phyloP scores from a whole-genome alignment of 2,888 invertebrate species.

The Mythimna impura region DNA sequence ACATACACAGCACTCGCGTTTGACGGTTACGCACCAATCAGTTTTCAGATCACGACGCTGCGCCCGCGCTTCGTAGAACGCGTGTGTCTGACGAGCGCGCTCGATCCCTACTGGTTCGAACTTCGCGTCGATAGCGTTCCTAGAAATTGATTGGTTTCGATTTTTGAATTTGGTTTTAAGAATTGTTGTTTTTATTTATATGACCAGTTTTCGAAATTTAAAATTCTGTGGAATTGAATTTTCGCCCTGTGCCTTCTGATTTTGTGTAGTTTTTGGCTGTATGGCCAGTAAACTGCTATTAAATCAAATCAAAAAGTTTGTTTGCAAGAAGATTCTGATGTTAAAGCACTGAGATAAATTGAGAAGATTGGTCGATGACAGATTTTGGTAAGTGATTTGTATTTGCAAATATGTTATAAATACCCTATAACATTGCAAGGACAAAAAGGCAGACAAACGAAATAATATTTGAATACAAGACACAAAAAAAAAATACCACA shows the following conservation, averaged over 20 bases:
- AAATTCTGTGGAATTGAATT: neutral
- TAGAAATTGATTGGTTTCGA: conserved; percentile 59
- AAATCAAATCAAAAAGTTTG: no score
- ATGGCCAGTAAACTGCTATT: no score
- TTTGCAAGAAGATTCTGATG: no score
- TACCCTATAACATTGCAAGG: neutral
- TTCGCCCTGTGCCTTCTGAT: no score
- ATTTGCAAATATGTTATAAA: neutral
- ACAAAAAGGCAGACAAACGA: neutral
- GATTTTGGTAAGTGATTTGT: neutral
- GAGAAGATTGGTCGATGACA: neutral
- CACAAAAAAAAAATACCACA: neutral
- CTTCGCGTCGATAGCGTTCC: conserved; percentile 58
- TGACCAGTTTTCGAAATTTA: neutral
- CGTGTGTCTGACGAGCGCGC: conserved; percentile 81
- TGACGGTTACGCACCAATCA: conserved; percentile 69
- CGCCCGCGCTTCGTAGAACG: conserved; percentile 80
- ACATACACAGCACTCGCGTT: conserved; percentile 67
- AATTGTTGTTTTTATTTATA: no score
- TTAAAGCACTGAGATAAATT: no score
- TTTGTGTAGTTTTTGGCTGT: no score
- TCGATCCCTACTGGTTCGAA: conserved; percentile 69
- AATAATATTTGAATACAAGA: neutral
- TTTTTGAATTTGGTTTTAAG: conserved; percentile 44
- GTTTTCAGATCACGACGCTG: conserved; percentile 80